These are phyloP conservation scores for Siniperca scherzeri DNA, from an alignment of 2,797 vertebrate species.

Conservation along the genomic window DNA sequence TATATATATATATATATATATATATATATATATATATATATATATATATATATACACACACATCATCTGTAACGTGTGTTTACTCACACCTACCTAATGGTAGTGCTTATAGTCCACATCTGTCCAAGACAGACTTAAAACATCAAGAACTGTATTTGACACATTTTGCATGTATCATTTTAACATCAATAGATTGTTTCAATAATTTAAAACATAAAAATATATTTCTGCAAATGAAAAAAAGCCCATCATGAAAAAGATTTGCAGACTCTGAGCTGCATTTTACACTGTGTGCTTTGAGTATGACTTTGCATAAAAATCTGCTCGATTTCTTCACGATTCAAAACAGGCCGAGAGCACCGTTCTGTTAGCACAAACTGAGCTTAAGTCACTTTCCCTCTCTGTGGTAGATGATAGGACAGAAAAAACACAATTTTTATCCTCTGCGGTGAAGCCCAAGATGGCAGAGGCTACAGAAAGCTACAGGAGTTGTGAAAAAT, in stretches of 20 bases:
- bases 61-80: constrained; percentile 41
- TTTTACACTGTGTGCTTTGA: too few species aligned
- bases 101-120: constrained; percentile 38
- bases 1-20: not conserved
- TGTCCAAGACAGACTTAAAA: constrained; percentile 17
- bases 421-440: too few species aligned
- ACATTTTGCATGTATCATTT: not conserved
- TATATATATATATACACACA: not conserved
- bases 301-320: too few species aligned
- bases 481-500: not conserved
- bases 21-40: too few species aligned
- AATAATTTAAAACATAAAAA: not conserved
- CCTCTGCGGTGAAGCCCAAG: too few species aligned
- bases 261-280: not conserved
- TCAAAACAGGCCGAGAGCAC: too few species aligned
- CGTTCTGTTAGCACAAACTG: not conserved
- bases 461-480: not conserved
- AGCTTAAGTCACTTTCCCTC: not conserved
- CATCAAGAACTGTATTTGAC: not conserved
- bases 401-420: not conserved
- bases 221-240: not conserved
- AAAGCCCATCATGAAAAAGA: not conserved
- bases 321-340: too few species aligned
- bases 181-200: not conserved
- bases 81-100: too few species aligned